Evolutionary conservation across 2,113 vertebrate species (phyloP), one percentile per base, ranked within the genome.

Genomic region (Phycodurus eques): DNA sequence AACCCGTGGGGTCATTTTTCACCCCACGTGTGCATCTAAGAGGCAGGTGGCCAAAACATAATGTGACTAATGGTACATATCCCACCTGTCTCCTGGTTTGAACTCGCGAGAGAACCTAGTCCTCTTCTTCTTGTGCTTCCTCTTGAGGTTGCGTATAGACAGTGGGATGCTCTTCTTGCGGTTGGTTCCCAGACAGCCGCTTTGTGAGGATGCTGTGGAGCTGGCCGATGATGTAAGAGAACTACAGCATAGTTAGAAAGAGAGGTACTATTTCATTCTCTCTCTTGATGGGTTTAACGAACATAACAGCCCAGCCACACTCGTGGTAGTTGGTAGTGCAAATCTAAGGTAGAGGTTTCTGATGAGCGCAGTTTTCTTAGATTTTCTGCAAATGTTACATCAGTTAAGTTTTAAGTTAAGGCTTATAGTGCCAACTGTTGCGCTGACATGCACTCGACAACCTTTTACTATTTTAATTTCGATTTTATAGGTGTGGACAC

Each of bases 91-190:
- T 47, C 98, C 97, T 0, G 95, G 94, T 83, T 96, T 98, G 86
- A 98, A 98, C 87, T 98, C 96, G 4, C 96, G 91, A 9, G 95
- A 96, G 78, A 97, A 93, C 84, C 98, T 99, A 15, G 93, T 97
- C 91, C 97, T 96, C 93, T 98, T 99, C 90, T 98, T 95, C 92
- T 99, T 99, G 91, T 99, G 97, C 77, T 99, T 99, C 69, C 96
- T 92, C 88, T 99, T 99, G 57, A 99, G 87, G 88, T 98, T 99
- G 67, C 95, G 96, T 87, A 99, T 97, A 46, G 96, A 98, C 8
- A 99, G 93, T 0, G 98, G 98, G 80, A 98, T 95, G 88, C 96
- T 98, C 68, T 98, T 99, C 85, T 94, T 98, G 15, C 98, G 95
- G 39, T 94, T 86, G 0, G 92, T 83, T 61, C 94, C 94, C 68